Percentiles rank a stretch among this genome's conserved stretches.
phyloP scores from a whole-genome alignment of 2,888 invertebrate species.

The Himalopsyche kuldschensis region DNA sequence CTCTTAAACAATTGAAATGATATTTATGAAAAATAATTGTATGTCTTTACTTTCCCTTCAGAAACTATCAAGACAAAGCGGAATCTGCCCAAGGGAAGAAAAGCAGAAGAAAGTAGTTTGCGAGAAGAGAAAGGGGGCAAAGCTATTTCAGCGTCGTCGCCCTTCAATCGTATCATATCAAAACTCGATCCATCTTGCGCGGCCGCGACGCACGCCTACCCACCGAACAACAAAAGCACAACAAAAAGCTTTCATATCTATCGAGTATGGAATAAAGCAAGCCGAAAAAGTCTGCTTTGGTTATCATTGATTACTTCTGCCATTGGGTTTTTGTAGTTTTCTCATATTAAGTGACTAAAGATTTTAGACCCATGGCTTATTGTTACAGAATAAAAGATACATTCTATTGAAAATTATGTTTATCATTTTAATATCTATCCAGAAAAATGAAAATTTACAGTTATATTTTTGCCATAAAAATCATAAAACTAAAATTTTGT shows the following conservation, averaged over 20 bases:
- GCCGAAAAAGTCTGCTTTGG: neutral
- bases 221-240: conserved; percentile 33
- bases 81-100: neutral
- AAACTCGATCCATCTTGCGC: conserved; percentile 47
- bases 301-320: neutral
- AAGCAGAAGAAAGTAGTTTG: neutral
- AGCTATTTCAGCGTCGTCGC: conserved; percentile 38
- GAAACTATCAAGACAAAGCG: conserved; percentile 34
- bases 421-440: too few species aligned
- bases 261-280: neutral
- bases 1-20: too few species aligned
- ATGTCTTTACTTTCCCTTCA: conserved; percentile 15
- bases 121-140: conserved; percentile 3
- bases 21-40: neutral
- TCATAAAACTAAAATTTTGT: too few species aligned
- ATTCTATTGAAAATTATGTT: neutral
- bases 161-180: conserved; percentile 47
- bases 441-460: too few species aligned
- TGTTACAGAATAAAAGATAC: neutral
- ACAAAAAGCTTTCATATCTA: conserved; percentile 15
- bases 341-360: neutral
- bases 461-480: too few species aligned
- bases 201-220: conserved; percentile 18
- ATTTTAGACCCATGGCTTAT: neutral
- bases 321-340: neutral